Conservation (phyloP, 2,888 invertebrate genomes). For the Lasiommata megera region DNA sequence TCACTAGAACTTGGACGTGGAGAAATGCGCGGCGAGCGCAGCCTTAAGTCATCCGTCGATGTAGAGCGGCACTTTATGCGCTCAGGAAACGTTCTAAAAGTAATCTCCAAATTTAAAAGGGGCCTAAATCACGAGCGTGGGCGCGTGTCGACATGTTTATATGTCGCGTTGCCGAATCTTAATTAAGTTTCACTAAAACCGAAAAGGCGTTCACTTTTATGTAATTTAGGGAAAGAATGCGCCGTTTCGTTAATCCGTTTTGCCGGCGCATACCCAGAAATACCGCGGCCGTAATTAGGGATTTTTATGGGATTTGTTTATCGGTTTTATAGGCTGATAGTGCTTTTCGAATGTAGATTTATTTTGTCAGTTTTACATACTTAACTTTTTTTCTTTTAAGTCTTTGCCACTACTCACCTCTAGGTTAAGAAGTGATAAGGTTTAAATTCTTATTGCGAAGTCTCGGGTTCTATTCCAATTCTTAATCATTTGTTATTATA, state of each 20-base stretch:
- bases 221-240: conserved; percentile 25
- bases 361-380: not conserved
- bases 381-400: too few species aligned
- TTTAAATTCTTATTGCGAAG: too few species aligned
- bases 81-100: conserved; percentile 38
- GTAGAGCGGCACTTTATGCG: conserved; percentile 40
- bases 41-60: not conserved
- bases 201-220: conserved; percentile 19
- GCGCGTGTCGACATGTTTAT: conserved; percentile 42
- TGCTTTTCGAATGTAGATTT: not conserved
- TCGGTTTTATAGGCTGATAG: conserved; percentile 3
- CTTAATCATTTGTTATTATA: too few species aligned
- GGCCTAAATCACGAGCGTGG: conserved; percentile 43
- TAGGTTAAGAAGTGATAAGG: too few species aligned
- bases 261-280: conserved; percentile 12
- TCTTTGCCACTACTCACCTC: too few species aligned
- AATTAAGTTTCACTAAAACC: conserved; percentile 36
- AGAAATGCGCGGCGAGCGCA: too few species aligned
- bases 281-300: conserved; percentile 1
- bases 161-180: conserved; percentile 38
- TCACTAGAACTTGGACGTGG: too few species aligned
- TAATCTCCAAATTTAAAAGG: conserved; percentile 43
- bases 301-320: conserved; percentile 7
- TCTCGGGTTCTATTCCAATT: too few species aligned
- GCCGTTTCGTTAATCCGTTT: conserved; percentile 17